phyloP scores from a whole-genome alignment of 2,888 invertebrate species.

The Ormyrus labotus region DNA sequence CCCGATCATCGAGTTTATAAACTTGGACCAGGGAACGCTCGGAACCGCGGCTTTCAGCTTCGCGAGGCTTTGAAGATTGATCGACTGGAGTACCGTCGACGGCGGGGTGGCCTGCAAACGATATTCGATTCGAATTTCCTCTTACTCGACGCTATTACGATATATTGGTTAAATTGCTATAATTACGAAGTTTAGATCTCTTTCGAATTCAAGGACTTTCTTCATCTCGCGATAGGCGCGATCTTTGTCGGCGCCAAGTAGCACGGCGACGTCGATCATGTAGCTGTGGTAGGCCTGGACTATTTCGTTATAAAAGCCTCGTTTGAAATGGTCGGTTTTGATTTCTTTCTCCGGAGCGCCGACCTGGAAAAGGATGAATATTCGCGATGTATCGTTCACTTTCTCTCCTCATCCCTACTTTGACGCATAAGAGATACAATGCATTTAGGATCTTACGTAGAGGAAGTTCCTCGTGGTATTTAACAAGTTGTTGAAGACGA shows the following conservation, averaged over 20 bases:
- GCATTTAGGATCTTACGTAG: neutral
- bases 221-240: neutral
- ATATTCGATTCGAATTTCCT: too few species aligned
- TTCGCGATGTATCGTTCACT: too few species aligned
- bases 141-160: too few species aligned
- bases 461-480: constrained; percentile 5
- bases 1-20: too few species aligned
- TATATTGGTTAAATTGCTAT: too few species aligned
- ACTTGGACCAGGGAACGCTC: too few species aligned
- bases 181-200: neutral
- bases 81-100: too few species aligned
- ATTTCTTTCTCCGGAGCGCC: neutral
- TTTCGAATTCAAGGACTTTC: constrained; percentile 10
- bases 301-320: neutral
- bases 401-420: too few species aligned
- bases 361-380: constrained; percentile 12
- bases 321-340: neutral
- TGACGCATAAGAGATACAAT: neutral
- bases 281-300: constrained; percentile 1
- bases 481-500: constrained; percentile 1
- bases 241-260: constrained; percentile 12
- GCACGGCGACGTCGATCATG: constrained; percentile 25
- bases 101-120: too few species aligned
- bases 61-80: too few species aligned
- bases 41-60: too few species aligned